phyloP scores from a whole-genome alignment of 2,797 vertebrate genomes.

The Fratercula arctica region DNA sequence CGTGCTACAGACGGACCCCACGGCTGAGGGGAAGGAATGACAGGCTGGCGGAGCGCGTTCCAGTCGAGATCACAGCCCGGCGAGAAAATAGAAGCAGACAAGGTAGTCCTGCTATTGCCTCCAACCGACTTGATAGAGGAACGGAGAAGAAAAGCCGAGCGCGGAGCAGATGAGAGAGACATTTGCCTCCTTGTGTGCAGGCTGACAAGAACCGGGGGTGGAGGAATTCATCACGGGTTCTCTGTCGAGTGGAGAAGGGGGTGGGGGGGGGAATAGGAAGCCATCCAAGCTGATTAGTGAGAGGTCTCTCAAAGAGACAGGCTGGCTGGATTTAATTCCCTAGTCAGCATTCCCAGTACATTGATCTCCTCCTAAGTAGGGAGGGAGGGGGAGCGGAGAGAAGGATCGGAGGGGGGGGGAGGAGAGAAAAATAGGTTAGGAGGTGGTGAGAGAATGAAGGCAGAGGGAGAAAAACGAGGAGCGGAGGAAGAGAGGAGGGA shows the following conservation, averaged over 20 bases:
- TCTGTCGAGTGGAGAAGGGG: not conserved
- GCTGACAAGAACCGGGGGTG: not conserved
- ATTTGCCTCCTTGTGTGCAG: constrained; percentile 63
- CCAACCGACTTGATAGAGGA: constrained; percentile 3
- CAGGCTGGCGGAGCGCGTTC: not conserved
- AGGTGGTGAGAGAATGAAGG: constrained; percentile 21
- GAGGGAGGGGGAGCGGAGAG: not conserved
- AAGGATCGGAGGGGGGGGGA: not conserved
- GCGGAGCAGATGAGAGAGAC: constrained; percentile 50
- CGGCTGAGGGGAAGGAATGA: constrained; percentile 30
- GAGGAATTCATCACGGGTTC: not conserved
- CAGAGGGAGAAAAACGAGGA: not conserved
- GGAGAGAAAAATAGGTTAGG: constrained; percentile 25
- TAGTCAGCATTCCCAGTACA: constrained; percentile 62
- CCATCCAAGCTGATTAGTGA: constrained; percentile 62
- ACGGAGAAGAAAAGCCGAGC: constrained; percentile 32
- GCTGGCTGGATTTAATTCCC: constrained; percentile 59
- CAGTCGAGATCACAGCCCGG: constrained; percentile 56
- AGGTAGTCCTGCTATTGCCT: constrained; percentile 45
- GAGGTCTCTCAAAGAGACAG: constrained; percentile 56
- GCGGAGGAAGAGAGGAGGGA: not conserved
- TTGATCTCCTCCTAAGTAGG: constrained; percentile 56
- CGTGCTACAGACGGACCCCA: constrained; percentile 36
- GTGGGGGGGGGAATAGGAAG: constrained; percentile 9
- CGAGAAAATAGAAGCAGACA: constrained; percentile 47